Evolutionary conservation across 1,140 invertebrate species (phyloP).

Genomic region (Idris sp.): DNA sequence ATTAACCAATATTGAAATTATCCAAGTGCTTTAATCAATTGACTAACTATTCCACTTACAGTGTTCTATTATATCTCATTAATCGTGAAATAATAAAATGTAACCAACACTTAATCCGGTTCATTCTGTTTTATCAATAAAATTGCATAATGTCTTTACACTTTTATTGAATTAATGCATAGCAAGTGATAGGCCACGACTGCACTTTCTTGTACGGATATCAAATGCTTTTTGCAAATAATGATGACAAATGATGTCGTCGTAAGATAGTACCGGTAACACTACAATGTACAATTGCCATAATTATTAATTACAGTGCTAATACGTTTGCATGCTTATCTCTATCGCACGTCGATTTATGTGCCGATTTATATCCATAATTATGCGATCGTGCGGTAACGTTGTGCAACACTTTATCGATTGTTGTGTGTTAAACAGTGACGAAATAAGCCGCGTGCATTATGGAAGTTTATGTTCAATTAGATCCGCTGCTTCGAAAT

Average conservation of each 20-base stretch:
- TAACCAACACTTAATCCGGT: too few relatives aligned
- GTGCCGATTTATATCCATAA: conserved; percentile 37
- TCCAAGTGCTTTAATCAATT: too few relatives aligned
- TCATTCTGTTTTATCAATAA: too few relatives aligned
- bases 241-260: conserved; percentile 34
- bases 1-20: too few relatives aligned
- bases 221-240: conserved; percentile 18
- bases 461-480: conserved; percentile 42
- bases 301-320: conserved; percentile 43
- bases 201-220: conserved; percentile 14
- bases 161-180: conserved; percentile 17
- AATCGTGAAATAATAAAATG: too few relatives aligned
- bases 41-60: too few relatives aligned
- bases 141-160: conserved; percentile 5
- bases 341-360: conserved; percentile 36
- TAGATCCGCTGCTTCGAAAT: conserved; percentile 32
- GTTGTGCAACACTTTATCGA: conserved; percentile 36
- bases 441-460: conserved; percentile 36
- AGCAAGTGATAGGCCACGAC: neutral
- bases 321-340: conserved; percentile 34
- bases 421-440: conserved; percentile 18
- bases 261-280: conserved; percentile 10
- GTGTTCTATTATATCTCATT: too few relatives aligned
- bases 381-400: conserved; percentile 20
- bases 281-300: conserved; percentile 26